Conservation (phyloP, 2,113 vertebrate species). For the Genyomyrus donnyi region DNA sequence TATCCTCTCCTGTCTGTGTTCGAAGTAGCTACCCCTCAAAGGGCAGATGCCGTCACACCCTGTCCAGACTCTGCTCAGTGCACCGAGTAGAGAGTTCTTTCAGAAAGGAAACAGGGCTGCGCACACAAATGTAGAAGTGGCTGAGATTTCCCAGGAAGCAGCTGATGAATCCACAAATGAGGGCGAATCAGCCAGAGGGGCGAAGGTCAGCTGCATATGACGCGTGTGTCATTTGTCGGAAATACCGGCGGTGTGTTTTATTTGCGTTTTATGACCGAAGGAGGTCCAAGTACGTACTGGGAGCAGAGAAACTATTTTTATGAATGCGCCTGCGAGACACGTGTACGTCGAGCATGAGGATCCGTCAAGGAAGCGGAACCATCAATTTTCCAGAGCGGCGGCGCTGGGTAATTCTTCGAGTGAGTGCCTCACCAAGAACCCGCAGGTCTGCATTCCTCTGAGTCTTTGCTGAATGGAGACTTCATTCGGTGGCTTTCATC, state of each 20-base stretch:
- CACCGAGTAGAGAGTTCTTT: neutral
- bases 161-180: neutral
- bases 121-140: neutral
- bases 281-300: neutral
- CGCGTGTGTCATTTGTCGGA: neutral
- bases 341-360: neutral
- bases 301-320: neutral
- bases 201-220: neutral
- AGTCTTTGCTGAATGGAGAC: neutral
- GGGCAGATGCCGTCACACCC: neutral
- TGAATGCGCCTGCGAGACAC: neutral
- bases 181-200: neutral
- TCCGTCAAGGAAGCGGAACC: neutral
- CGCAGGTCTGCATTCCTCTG: neutral
- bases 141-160: neutral
- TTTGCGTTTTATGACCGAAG: neutral
- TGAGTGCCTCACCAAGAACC: neutral
- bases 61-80: neutral
- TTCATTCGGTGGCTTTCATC: neutral
- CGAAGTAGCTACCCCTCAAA: neutral
- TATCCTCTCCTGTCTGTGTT: neutral
- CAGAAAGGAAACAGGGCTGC: neutral
- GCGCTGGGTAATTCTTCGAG: neutral
- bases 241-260: neutral
- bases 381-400: neutral